Percentiles rank a stretch among this genome's conserved stretches.
Evolutionary conservation across 1,140 invertebrate genomes (phyloP).

Genomic region (Sinonovacula constricta): DNA sequence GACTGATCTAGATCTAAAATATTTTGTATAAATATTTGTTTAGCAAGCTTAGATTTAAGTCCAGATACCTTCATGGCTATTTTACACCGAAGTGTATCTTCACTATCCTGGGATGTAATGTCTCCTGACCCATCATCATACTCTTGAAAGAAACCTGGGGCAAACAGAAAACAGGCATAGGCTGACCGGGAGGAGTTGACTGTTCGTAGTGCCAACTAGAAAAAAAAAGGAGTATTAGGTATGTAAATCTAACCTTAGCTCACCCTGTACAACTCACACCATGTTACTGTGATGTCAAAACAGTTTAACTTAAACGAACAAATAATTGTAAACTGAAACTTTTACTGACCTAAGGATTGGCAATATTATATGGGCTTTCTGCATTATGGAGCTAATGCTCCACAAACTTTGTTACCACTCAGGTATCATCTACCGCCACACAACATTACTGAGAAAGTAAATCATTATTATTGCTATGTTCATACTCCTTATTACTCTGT

Average conservation of each 20-base stretch:
- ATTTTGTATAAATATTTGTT: too few species aligned
- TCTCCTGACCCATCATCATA: slow-evolving; percentile 81
- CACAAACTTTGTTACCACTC: too few species aligned
- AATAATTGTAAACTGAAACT: background rate
- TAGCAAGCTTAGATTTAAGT: too few species aligned
- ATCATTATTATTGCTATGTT: too few species aligned
- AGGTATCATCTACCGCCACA: too few species aligned
- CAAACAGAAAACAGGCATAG: slow-evolving; percentile 88
- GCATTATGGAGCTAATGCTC: too few species aligned
- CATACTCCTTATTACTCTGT: too few species aligned
- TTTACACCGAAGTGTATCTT: slow-evolving; percentile 78
- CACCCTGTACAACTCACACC: background rate
- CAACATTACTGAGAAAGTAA: too few species aligned
- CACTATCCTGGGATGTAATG: slow-evolving; percentile 58
- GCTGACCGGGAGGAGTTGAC: slow-evolving; percentile 90
- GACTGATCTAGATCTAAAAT: too few species aligned
- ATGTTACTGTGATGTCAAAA: background rate
- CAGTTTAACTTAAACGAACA: background rate
- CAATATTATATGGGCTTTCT: too few species aligned
- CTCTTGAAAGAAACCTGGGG: slow-evolving; percentile 86
- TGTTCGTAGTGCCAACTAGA: slow-evolving; percentile 83
- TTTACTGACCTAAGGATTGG: background rate
- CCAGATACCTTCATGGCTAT: slow-evolving; percentile 81
- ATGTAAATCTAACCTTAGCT: background rate
- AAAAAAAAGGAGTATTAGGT: slow-evolving; percentile 15